Base-by-base conservation (phyloP, 2,113 vertebrate genomes). In the Scomber colias region DNA sequence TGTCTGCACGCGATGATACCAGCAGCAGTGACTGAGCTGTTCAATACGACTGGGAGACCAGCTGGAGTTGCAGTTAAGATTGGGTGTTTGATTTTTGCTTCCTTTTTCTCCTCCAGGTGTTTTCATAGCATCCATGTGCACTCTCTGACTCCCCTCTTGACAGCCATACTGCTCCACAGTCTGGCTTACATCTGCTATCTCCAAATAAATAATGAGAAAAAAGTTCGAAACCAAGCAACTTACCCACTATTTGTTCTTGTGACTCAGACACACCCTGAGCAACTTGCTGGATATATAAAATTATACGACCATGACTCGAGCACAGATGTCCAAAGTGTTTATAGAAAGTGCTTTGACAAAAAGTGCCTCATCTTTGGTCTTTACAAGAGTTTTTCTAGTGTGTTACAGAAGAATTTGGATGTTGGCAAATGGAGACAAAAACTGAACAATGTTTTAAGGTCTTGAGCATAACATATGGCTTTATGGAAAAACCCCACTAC, bases 11-110 rank as follows among this genome's bases (percentile, higher is more conserved):
- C 24, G 12, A 77, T 81, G 67, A 87, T 74, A 82, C 50, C 71
- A 63, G 68, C 48, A 81, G 77, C 70, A 79, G 82, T 50, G 59
- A 67, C 78, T 68, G 78, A 79, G 68, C 71, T 61, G 73, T 66
- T 90, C 69, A 46, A 61, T 67, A 14, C 77, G 75, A 79, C 57
- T 61, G 31, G 53, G 57, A 69, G 78, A 76, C 69, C 79, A 78
- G 82, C 71, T 88, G 82, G 76, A 87, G 66, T 48, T 50, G 44
- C 30, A 87, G 72, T 69, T 64, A 67, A 78, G 75, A 85, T 75
- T 9, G 21, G 35, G 6, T 77, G 75, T 83, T 82, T 79, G 51
- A 63, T 75, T 83, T 77, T 40, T 40, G 16, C 12, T 19, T 13
- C 14, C 12, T 21, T 27, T 77, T 77, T 46, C 17, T 67, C 56